Conservation (phyloP, 2,888 invertebrate genomes). For the Hemicrepidius hirtus region DNA sequence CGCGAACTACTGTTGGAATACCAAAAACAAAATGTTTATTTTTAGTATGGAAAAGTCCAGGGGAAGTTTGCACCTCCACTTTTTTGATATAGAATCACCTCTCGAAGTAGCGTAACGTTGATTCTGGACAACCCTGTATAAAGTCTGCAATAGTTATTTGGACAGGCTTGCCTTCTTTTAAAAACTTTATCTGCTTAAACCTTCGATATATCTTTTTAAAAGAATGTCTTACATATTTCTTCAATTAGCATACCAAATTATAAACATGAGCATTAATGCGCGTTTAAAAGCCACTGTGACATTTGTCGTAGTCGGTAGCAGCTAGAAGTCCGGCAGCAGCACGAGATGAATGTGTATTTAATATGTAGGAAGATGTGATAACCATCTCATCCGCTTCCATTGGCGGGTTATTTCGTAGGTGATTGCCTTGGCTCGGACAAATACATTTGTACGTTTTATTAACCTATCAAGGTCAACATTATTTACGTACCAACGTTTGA, state of each 20-base stretch:
- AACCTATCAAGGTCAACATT: conserved; percentile 49
- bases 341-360: conserved; percentile 40
- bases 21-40: too few relatives aligned
- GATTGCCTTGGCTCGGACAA: conserved; percentile 45
- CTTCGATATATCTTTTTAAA: neutral
- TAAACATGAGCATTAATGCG: conserved; percentile 11
- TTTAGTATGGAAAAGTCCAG: too few relatives aligned
- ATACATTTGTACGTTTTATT: conserved; percentile 43
- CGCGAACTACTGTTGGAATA: too few relatives aligned
- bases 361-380: conserved; percentile 44
- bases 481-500: conserved; percentile 42
- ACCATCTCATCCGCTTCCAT: conserved; percentile 44
- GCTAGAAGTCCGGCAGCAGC: conserved; percentile 14
- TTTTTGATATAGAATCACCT: too few relatives aligned
- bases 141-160: too few relatives aligned
- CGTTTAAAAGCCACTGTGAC: conserved; percentile 7
- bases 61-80: too few relatives aligned
- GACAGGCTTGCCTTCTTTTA: too few relatives aligned
- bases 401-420: conserved; percentile 41
- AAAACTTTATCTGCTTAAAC: neutral
- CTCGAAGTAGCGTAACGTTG: too few relatives aligned
- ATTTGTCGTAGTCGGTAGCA: conserved; percentile 18
- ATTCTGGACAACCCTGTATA: too few relatives aligned
- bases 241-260: conserved; percentile 34
- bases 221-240: conserved; percentile 10